Evolutionary conservation across 2,113 vertebrate genomes (phyloP), one percentile per base, ranked within the genome.

Genomic region (Diadophis punctatus): DNA sequence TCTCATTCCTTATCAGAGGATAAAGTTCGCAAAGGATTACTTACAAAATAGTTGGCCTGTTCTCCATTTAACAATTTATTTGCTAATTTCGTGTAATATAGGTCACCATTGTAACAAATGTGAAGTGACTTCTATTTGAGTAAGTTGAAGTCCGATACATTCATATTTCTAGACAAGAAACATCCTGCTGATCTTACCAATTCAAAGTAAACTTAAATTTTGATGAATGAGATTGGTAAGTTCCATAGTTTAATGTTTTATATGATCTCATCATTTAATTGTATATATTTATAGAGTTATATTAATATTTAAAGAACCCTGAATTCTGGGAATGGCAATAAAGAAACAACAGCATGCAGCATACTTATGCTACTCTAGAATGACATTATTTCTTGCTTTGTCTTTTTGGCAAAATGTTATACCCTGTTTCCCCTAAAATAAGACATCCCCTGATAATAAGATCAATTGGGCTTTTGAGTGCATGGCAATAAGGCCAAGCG

Each of bases 261-360:
- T 43, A 58, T 43, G 85, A 25, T 74, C 39, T 91, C 89, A 84
- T 80, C 90, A 93, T 84, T 49, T 91, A 88, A 52, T 12, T 23
- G 20, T 93, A 51, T 88, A 88, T 55, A 56, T 91, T 86, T 55
- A 74, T 88, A 93, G 56, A 88, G 25, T 39, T 51, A 34, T 91
- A 30, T 90, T 88, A 88, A 39, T 93, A 88, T 91, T 93, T 90
- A 93, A 90, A 93, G 49, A 56, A 88, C 8, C 34, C 43, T 49
- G 27, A 30, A 14, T 55, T 87, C 90, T 91, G 9, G 30, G 23
- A 63, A 48, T 80, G 39, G 51, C 27, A 53, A 43, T 88, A 43
- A 87, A 63, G 11, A 14, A 43, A 46, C 68, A 87, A 48, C 51
- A 48, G 14, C 49, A 39, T 74, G 63, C n/a, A 0, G 14, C 14